These are phyloP conservation scores for Drosophila novamexicana DNA, from an alignment of 1,140 invertebrate species.

Conservation along the genomic window DNA sequence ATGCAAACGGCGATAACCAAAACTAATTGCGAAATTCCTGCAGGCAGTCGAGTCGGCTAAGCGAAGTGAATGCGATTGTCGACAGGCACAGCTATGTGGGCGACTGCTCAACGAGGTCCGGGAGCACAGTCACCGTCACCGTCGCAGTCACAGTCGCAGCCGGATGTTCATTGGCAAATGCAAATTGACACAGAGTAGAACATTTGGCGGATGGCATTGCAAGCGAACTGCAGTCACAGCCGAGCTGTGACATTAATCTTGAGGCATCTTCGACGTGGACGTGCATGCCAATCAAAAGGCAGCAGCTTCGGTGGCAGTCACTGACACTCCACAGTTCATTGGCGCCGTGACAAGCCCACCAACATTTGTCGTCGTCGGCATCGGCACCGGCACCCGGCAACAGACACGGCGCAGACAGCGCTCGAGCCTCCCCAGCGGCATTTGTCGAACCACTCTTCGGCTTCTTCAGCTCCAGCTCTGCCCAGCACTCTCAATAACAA, in stretches of 20 bases:
- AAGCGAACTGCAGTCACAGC: slow-evolving; percentile 33
- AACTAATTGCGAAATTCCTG: slow-evolving; percentile 77
- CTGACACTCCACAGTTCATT: slow-evolving; percentile 57
- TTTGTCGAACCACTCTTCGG: no score
- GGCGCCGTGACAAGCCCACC: slow-evolving; percentile 71
- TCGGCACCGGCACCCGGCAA: slow-evolving; percentile 7
- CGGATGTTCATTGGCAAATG: slow-evolving; percentile 50
- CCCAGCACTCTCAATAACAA: slow-evolving; percentile 6
- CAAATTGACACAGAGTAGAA: slow-evolving; percentile 39
- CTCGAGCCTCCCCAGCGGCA: slow-evolving; percentile 15
- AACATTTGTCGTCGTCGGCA: slow-evolving; percentile 4
- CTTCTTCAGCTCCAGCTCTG: not conserved
- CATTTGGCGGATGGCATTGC: slow-evolving; percentile 62
- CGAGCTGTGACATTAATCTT: slow-evolving; percentile 52
- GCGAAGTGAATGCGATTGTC: slow-evolving; percentile 61
- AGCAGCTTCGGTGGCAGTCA: slow-evolving; percentile 25
- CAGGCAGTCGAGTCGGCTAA: slow-evolving; percentile 52
- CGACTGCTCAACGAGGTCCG: slow-evolving; percentile 56
- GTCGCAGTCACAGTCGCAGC: slow-evolving; percentile 13
- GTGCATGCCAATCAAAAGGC: slow-evolving; percentile 37
- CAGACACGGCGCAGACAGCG: slow-evolving; percentile 24
- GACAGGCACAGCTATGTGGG: slow-evolving; percentile 9
- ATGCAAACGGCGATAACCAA: slow-evolving; percentile 55
- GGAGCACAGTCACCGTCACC: slow-evolving; percentile 61
- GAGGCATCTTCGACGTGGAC: slow-evolving; percentile 45